Evolutionary conservation across 2,113 vertebrate species (phyloP), one percentile per base, ranked within the genome.

Genomic region (Pao palembangensis): DNA sequence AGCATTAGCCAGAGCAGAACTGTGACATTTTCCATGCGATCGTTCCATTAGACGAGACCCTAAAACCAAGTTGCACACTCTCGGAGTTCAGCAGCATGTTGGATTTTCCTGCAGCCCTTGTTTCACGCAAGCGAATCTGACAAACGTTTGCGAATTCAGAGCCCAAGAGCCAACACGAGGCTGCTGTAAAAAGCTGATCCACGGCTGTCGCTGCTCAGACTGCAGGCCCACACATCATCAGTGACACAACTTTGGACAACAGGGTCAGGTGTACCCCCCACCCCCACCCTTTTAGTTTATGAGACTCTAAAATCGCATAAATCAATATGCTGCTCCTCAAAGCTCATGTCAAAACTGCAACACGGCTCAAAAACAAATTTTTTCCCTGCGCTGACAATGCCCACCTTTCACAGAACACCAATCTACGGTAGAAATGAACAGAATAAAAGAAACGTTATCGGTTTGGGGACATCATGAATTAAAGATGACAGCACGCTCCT

Each of bases 21-120:
- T 60, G 43, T 81, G 80, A 78, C 80, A 82, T 88, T 87, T 87
- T 87, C 58, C 54, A 42, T 60, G 55, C 13, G 68, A 56, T 61
- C 19, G 51, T 69, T 58, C 47, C 53, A 82, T 76, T 70, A 76
- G 68, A 38, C 58, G 68, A 72, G 34, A 19, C 53, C 46, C 31
- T 67, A 71, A 67, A 71, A 38, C 8, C 74, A 67, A 28, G 51
- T 38, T 50, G 57, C 53, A 69, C 54, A 51, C 15, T 55, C 28
- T 5, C 5, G 44, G 43, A 53, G n/a, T 58, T 60, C 67, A 75
- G 52, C 52, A 59, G 28, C 19, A 58, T 48, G 62, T 58, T 5
- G 38, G 12, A 64, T 31, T 73, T 64, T 53, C 61, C 54, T 60
- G 54, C 63, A 54, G 41, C 43, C 42, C 4, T 11, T 38, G 8